Evolutionary conservation across 2,888 invertebrate species (phyloP).

Genomic region (Zygothrica quintamaculata): DNA sequence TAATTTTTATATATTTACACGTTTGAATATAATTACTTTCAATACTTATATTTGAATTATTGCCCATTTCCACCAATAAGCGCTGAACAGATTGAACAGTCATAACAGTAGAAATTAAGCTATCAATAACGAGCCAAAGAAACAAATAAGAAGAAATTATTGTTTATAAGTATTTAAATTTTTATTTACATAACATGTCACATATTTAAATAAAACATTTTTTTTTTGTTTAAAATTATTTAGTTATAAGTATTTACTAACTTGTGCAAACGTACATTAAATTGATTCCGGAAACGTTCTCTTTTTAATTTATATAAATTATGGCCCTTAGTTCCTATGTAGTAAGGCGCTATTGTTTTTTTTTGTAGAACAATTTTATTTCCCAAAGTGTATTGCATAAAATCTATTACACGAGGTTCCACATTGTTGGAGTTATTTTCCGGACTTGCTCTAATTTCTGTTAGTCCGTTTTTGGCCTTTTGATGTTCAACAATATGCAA

Average conservation of each 20-base stretch:
- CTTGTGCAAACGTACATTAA: slow-evolving; percentile 85
- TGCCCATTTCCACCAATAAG: too few species aligned
- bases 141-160: too few species aligned
- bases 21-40: too few species aligned
- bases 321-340: slow-evolving; percentile 88
- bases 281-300: slow-evolving; percentile 89
- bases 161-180: too few species aligned
- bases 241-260: slow-evolving; percentile 37
- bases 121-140: too few species aligned
- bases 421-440: slow-evolving; percentile 87
- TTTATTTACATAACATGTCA: too few species aligned
- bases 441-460: slow-evolving; percentile 94
- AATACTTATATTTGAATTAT: too few species aligned
- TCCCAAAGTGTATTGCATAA: slow-evolving; percentile 89
- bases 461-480: slow-evolving; percentile 90
- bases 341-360: slow-evolving; percentile 89
- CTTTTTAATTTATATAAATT: slow-evolving; percentile 88
- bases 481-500: slow-evolving; percentile 95
- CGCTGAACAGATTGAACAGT: too few species aligned
- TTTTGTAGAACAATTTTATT: slow-evolving; percentile 88
- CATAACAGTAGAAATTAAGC: too few species aligned
- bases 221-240: too few species aligned
- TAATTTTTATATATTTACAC: too few species aligned
- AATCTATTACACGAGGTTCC: slow-evolving; percentile 88
- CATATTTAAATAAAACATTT: too few species aligned